Evolutionary conservation across 1,140 invertebrate genomes (phyloP).

Genomic region (Pogonognathellus flavescens): DNA sequence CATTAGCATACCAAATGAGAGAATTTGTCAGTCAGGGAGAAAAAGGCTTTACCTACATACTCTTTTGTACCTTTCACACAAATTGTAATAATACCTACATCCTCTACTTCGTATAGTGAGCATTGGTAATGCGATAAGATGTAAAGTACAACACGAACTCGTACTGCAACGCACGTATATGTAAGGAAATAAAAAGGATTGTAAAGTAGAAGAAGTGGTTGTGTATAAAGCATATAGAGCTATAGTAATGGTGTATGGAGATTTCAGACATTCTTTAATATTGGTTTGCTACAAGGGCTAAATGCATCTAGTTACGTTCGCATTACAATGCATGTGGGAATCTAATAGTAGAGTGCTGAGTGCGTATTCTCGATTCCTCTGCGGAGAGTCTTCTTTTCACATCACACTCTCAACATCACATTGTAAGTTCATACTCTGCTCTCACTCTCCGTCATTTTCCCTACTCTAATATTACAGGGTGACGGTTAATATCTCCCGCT

Average conservation of each 20-base stretch:
- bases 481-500: constrained; percentile 15
- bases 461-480: constrained; percentile 24
- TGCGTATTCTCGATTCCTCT: constrained; percentile 16
- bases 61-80: too few relatives aligned
- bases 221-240: too few relatives aligned
- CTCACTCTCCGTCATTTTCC: background rate
- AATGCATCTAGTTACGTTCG: constrained; percentile 33
- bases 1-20: constrained; percentile 42
- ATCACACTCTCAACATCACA: background rate
- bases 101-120: background rate
- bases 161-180: background rate
- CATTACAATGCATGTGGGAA: constrained; percentile 48
- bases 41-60: constrained; percentile 7
- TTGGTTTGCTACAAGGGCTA: constrained; percentile 23
- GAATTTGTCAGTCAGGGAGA: constrained; percentile 28
- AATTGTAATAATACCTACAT: background rate
- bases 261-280: background rate
- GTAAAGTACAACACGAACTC: background rate
- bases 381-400: background rate
- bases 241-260: too few relatives aligned
- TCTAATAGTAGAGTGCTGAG: constrained; percentile 15
- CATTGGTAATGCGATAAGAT: constrained; percentile 1
- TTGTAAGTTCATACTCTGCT: background rate
- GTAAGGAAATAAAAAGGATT: too few relatives aligned
- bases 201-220: too few relatives aligned